A percentile compares a stretch with the other conserved stretches of the same genome.
Evolutionary conservation across 30 jellyfish, hydroid and myxozoan species (phyloP).

Genomic region (Hydra vulgaris): DNA sequence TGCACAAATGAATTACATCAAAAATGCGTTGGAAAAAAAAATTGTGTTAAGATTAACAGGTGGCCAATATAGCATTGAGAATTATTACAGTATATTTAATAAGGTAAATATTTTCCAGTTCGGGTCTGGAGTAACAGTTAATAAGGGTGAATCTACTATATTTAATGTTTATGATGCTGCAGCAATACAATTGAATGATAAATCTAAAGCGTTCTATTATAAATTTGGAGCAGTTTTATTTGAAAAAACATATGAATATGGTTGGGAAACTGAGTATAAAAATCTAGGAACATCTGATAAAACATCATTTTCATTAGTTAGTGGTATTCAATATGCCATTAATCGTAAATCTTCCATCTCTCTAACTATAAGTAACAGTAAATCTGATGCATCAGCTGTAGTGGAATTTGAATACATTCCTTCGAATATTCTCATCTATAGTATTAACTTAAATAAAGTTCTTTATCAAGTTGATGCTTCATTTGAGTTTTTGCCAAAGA

Average conservation of each 20-base stretch:
- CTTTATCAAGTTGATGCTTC: slow-evolving; percentile 36
- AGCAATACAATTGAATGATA: slow-evolving; percentile 23
- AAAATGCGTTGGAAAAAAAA: not conserved
- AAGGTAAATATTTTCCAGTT: slow-evolving; percentile 12
- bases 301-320: slow-evolving; percentile 32
- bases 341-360: slow-evolving; percentile 43
- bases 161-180: slow-evolving; percentile 38
- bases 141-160: slow-evolving; percentile 25
- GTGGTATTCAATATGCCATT: slow-evolving; percentile 54
- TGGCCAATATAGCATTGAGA: slow-evolving; percentile 12
- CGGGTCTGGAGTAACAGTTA: slow-evolving; percentile 31
- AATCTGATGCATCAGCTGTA: slow-evolving; percentile 28
- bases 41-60: not conserved
- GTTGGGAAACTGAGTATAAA: slow-evolving; percentile 49
- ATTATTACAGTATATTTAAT: not conserved
- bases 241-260: slow-evolving; percentile 78
- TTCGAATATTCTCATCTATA: slow-evolving; percentile 44
- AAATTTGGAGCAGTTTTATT: slow-evolving; percentile 40
- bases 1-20: slow-evolving; percentile 14
- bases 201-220: slow-evolving; percentile 37
- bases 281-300: slow-evolving; percentile 46
- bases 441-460: slow-evolving; percentile 29
- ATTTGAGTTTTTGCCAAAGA: slow-evolving; percentile 87
- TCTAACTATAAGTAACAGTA: slow-evolving; percentile 35
- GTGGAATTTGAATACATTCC: slow-evolving; percentile 74